Evolutionary conservation across 2,888 invertebrate genomes (phyloP).

Genomic region (Amblyjoppa fuscipennis): DNA sequence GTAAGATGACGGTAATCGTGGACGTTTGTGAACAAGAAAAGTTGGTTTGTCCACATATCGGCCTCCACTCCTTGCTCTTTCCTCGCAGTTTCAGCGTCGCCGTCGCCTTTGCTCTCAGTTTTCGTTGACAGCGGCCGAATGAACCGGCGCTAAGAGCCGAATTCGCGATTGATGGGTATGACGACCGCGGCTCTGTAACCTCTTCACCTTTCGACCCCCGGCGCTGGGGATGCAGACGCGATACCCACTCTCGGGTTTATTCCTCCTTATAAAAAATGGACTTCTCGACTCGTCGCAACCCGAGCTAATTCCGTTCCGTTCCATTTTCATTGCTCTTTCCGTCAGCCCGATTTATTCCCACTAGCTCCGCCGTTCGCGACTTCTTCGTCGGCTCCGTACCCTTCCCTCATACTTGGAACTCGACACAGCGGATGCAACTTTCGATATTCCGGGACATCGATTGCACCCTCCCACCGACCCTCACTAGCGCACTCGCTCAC

Average conservation of each 20-base stretch:
- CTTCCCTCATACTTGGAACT: neutral
- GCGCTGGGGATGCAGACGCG: constrained; percentile 35
- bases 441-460: constrained; percentile 64
- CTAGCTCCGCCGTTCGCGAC: neutral
- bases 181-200: constrained; percentile 54
- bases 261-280: constrained; percentile 59
- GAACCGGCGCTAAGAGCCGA: neutral
- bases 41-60: too few species aligned
- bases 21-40: too few species aligned
- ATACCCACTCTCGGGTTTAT: constrained; percentile 58
- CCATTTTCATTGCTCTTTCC: constrained; percentile 38
- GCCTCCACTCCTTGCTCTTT: too few species aligned
- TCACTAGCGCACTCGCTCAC: constrained; percentile 10
- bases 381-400: neutral
- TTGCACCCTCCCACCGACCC: constrained; percentile 29
- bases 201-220: constrained; percentile 72
- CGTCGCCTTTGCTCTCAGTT: too few species aligned
- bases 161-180: neutral
- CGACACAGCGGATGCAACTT: constrained; percentile 41
- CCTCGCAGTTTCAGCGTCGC: too few species aligned
- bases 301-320: constrained; percentile 63
- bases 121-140: neutral
- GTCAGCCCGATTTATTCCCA: neutral
- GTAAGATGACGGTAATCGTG: too few species aligned
- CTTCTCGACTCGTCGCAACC: constrained; percentile 29